These are phyloP conservation scores for Hyposoter dolosus DNA, from an alignment of 2,888 invertebrate species.

Conservation along the genomic window DNA sequence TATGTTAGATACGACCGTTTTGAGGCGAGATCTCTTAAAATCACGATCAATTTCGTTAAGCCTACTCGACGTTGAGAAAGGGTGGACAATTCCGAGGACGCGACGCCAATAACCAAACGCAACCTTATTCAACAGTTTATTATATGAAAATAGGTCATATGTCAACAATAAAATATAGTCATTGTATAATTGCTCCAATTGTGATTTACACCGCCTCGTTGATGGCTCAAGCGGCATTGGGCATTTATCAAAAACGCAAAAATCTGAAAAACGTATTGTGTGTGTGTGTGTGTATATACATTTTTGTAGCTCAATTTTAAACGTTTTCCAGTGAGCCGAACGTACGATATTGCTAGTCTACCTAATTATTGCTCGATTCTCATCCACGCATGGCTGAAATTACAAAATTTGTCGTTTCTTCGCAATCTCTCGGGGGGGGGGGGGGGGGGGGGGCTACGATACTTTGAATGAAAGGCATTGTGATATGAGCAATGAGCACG, in stretches of 20 bases:
- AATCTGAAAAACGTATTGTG: neutral
- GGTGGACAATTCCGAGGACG: no score
- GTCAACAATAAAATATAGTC: conserved; percentile 71
- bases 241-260: neutral
- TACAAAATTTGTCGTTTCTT: no score
- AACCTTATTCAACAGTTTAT: conserved; percentile 67
- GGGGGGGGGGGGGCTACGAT: no score
- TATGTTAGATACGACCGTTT: neutral
- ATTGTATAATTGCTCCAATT: conserved; percentile 67
- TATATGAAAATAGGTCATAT: conserved; percentile 70
- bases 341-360: conserved; percentile 5
- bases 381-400: neutral
- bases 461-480: no score
- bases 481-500: no score
- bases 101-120: neutral
- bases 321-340: no score
- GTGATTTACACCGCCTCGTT: conserved; percentile 67
- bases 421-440: no score
- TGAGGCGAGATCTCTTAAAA: no score
- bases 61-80: no score
- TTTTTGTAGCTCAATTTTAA: neutral
- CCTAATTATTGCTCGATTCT: conserved; percentile 14
- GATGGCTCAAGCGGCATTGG: conserved; percentile 30
- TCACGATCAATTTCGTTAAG: no score
- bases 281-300: neutral